Conservation (phyloP, 2,113 vertebrate species). For the Cygnus buccinator region DNA sequence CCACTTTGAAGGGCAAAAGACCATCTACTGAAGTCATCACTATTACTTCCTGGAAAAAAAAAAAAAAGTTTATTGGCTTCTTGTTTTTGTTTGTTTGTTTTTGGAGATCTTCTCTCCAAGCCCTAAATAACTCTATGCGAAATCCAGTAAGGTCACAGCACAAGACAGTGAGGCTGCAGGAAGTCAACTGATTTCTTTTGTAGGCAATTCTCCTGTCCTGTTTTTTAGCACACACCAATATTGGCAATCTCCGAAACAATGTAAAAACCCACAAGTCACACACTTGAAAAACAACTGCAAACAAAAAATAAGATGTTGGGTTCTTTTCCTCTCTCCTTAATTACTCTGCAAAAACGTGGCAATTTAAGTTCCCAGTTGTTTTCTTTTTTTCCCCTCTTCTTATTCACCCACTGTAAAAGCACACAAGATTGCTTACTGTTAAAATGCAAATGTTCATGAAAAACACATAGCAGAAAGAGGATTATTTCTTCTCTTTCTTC, state of each 20-base stretch:
- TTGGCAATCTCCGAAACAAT: conserved; percentile 4
- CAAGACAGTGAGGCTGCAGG: neutral
- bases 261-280: neutral
- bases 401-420: conserved; percentile 31
- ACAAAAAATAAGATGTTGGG: neutral
- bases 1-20: neutral
- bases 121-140: neutral
- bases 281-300: conserved; percentile 29
- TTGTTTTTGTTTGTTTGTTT: neutral
- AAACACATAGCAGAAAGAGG: conserved; percentile 2
- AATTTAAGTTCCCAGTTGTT: conserved; percentile 39
- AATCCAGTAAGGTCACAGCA: neutral
- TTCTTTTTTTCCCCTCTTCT: neutral
- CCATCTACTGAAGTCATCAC: neutral
- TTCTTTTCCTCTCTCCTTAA: neutral
- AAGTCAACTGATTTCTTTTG: neutral
- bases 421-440: conserved; percentile 48
- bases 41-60: neutral
- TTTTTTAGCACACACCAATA: neutral
- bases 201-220: neutral
- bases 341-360: conserved; percentile 36
- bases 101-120: neutral
- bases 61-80: neutral
- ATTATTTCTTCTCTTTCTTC: neutral
- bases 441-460: conserved; percentile 48